Conservation (phyloP, 2,888 invertebrate genomes). For the Epiblema foenella region DNA sequence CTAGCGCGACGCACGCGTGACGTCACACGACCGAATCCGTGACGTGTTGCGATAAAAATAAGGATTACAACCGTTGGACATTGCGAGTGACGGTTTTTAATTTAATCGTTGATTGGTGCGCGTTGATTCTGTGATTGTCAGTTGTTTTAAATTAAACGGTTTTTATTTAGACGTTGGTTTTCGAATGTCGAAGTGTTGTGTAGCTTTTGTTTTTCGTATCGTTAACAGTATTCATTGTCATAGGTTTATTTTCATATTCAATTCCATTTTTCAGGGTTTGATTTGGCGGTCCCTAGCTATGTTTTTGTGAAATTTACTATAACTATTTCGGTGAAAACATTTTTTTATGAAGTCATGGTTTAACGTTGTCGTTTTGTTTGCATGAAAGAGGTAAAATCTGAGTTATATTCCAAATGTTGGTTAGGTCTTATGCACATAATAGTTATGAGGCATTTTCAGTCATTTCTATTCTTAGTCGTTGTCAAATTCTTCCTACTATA, state of each 20-base stretch:
- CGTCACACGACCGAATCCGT: conserved; percentile 46
- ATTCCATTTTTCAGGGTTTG: not conserved
- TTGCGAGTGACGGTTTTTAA: conserved; percentile 43
- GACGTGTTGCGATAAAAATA: conserved; percentile 8
- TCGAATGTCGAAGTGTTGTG: not conserved
- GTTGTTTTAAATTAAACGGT: conserved; percentile 38
- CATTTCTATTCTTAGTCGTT: not conserved
- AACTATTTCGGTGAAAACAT: not conserved
- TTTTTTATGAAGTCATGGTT: not conserved
- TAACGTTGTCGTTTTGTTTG: too few relatives aligned
- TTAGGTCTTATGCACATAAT: not conserved
- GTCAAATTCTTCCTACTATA: not conserved
- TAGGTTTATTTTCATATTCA: not conserved
- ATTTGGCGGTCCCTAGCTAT: not conserved
- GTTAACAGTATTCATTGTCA: too few relatives aligned
- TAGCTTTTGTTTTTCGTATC: not conserved
- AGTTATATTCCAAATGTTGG: too few relatives aligned
- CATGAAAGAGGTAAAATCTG: too few relatives aligned
- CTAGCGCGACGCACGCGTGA: conserved; percentile 55
- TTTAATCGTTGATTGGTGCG: conserved; percentile 30
- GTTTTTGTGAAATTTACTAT: not conserved
- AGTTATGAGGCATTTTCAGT: not conserved
- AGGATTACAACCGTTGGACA: conserved; percentile 19
- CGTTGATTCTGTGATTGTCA: conserved; percentile 24
- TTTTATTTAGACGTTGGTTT: conserved; percentile 11